Evolutionary conservation across 2,797 vertebrate genomes (phyloP).

Genomic region (Gymnoscopelus microlampas): DNA sequence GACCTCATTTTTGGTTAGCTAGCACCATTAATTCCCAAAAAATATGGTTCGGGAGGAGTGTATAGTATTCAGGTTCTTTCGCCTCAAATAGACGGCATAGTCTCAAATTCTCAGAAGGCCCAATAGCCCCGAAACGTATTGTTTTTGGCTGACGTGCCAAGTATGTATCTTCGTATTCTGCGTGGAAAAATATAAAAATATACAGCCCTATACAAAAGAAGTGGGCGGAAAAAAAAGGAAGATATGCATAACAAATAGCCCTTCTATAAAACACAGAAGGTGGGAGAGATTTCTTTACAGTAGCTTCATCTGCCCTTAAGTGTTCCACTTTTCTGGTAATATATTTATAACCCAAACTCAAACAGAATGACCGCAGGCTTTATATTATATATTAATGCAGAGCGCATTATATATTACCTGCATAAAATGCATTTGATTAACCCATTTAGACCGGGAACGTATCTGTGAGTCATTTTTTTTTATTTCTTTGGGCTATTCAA

Average conservation of each 20-base stretch:
- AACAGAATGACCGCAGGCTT: conserved; percentile 12
- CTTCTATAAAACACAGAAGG: background rate
- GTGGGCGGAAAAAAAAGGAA: too few species aligned
- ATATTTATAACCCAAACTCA: conserved; percentile 15
- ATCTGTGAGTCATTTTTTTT: too few species aligned
- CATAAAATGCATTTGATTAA: conserved; percentile 8
- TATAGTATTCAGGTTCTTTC: background rate
- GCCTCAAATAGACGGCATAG: background rate
- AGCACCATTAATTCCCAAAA: background rate
- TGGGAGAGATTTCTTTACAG: conserved; percentile 3
- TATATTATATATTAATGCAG: background rate
- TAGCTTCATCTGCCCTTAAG: conserved; percentile 8
- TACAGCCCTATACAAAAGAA: too few species aligned
- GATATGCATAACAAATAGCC: background rate
- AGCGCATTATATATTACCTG: conserved; percentile 12
- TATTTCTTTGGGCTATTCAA: too few species aligned
- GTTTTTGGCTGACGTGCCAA: background rate
- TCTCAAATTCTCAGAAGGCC: too few species aligned
- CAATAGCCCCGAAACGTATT: background rate
- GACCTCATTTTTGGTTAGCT: background rate
- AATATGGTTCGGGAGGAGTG: background rate
- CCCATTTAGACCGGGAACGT: too few species aligned
- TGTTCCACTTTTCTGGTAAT: conserved; percentile 13
- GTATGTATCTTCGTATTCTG: background rate
- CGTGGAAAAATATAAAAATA: background rate